Evolutionary conservation across 2,113 vertebrate species (phyloP).

Genomic region (Glareola pratincola): DNA sequence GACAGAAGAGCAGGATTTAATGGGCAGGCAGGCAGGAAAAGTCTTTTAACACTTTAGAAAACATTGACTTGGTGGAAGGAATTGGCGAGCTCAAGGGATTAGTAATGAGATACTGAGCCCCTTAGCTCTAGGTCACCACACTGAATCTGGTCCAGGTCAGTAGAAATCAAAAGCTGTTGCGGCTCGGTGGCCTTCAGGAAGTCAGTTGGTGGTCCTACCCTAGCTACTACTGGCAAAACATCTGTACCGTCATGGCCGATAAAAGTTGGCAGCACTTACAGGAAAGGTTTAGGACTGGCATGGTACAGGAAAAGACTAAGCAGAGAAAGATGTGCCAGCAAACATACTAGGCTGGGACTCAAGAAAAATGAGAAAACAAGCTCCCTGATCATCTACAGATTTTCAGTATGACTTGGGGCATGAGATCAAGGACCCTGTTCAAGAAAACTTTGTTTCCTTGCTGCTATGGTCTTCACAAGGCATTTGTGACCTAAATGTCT

Average conservation of each 20-base stretch:
- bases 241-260: background rate
- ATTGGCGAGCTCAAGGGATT: slow-evolving; percentile 67
- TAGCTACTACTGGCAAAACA: background rate
- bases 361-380: background rate
- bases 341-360: background rate
- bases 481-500: background rate
- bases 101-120: slow-evolving; percentile 69
- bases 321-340: background rate
- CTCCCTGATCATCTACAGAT: background rate
- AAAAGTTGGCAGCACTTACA: background rate
- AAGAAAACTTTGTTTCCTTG: background rate
- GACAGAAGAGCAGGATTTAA: slow-evolving; percentile 53
- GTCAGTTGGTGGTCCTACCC: slow-evolving; percentile 40
- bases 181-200: slow-evolving; percentile 21
- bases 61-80: slow-evolving; percentile 61
- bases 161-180: slow-evolving; percentile 61
- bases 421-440: background rate
- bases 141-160: slow-evolving; percentile 61
- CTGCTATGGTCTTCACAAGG: background rate
- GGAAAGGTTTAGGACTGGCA: background rate
- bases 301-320: background rate
- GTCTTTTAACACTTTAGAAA: slow-evolving; percentile 67
- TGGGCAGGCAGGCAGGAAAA: slow-evolving; percentile 54
- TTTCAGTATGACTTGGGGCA: background rate
- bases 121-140: slow-evolving; percentile 63